Conservation (phyloP, 2,113 vertebrate species). For the Trematocara unimaculatum region DNA sequence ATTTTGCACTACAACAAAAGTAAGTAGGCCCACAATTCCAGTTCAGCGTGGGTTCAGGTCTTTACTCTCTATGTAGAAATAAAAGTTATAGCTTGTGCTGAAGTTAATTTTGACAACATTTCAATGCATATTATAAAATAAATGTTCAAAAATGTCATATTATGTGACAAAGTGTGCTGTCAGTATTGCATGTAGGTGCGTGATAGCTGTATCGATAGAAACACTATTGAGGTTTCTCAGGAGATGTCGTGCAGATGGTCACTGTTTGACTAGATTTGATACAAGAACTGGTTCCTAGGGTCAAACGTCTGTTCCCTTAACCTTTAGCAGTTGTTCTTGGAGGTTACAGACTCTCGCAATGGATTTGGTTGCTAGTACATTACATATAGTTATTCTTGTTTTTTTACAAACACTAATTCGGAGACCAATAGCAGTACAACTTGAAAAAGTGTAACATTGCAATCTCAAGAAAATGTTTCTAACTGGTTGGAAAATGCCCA, state of each 20-base stretch:
- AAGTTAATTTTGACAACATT: background rate
- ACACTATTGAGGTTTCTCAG: background rate
- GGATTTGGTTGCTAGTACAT: background rate
- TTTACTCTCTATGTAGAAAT: background rate
- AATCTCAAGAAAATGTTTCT: background rate
- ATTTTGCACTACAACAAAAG: conserved; percentile 87
- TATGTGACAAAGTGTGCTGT: background rate
- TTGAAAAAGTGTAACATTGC: background rate
- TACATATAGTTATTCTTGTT: background rate
- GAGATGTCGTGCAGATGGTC: background rate
- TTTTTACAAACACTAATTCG: background rate
- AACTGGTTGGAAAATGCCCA: background rate
- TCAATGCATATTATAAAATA: background rate
- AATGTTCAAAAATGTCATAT: background rate
- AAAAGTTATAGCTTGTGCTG: background rate
- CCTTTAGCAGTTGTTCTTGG: background rate
- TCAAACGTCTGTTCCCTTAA: background rate
- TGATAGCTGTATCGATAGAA: background rate
- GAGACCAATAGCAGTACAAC: background rate
- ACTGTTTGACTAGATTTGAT: background rate
- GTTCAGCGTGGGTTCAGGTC: background rate
- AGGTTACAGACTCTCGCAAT: background rate
- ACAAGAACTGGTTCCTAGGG: background rate
- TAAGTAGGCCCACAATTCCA: conserved; percentile 44
- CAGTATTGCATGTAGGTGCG: background rate